phyloP scores from a whole-genome alignment of 2,113 vertebrate genomes.

The Carlito syrichta region DNA sequence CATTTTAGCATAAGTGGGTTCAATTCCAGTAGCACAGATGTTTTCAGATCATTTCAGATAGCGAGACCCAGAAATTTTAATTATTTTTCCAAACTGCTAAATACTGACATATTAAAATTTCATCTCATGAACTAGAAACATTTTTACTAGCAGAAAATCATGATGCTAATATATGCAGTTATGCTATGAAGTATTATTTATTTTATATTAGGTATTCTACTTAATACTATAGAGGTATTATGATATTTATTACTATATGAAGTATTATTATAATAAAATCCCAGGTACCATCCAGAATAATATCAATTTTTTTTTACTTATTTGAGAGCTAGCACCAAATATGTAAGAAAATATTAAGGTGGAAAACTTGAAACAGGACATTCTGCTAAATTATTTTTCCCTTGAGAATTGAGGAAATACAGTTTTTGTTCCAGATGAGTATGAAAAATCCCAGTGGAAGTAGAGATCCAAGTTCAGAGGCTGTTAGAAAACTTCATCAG shows the following conservation, averaged over 20 bases:
- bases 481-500: rapidly evolving
- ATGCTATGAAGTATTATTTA: not conserved
- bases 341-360: not conserved
- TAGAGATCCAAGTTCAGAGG: not conserved
- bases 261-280: not conserved
- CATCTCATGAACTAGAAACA: not conserved
- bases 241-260: not conserved
- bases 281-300: not conserved
- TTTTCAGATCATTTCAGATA: constrained; percentile 41
- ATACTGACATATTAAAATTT: not conserved
- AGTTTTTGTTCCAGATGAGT: not conserved
- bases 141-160: constrained; percentile 9
- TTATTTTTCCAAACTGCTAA: constrained; percentile 16
- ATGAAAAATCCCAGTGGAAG: not conserved
- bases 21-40: constrained; percentile 19
- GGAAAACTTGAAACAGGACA: not conserved
- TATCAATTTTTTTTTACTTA: too few species aligned
- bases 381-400: not conserved
- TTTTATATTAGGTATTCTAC: not conserved
- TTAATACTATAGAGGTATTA: not conserved
- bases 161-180: not conserved
- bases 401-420: not conserved
- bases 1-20: constrained; percentile 42
- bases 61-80: constrained; percentile 4
- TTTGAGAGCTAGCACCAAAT: not conserved